Base-by-base conservation (phyloP, 2,113 vertebrate genomes). In the Actenoides lindsayi region DNA sequence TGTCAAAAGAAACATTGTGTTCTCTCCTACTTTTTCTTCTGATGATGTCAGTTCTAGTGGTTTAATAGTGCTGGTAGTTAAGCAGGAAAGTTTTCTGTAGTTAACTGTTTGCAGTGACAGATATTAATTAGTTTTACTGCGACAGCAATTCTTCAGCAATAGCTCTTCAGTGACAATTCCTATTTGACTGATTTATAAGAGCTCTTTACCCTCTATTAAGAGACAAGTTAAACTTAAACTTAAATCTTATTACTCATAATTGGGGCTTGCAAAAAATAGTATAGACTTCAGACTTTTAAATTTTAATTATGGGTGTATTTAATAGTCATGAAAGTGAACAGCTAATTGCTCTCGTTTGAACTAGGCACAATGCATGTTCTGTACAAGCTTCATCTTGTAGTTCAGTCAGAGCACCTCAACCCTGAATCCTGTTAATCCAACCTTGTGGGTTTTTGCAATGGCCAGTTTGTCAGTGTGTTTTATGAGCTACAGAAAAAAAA, bases 191-290 rank as follows among this genome's bases (percentile, higher is more conserved):
- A 98, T 98, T 98, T 98, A 98, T 88, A 97, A 93, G 91, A 84
- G 73, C 96, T 97, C 81, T 97, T 98, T 98, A 97, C 97, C 98
- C 98, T 98, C 98, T 98, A 98, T 98, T 98, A 98, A 96, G 82
- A 95, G 96, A 90, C 82, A 97, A 98, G 96, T 97, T 97, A 98
- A 98, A 97, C 97, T 97, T 98, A 96, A 97, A 96, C 97, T 97
- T 97, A 97, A 98, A 95, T 97, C 98, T 97, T 98, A 98, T 97
- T 97, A 97, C 97, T 98, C 37, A 17, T 98, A 97, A 97, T 96
- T 98, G 92, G 94, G 60, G 83, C 76, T 97, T 87, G 50, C 90
- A 96, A 97, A 65, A 97, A 97, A 88, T 65, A 89, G 94, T 96
- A 94, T 97, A 97, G 81, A 89, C 85, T 97, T 98, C 97, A 98